phyloP scores from a whole-genome alignment of 2,113 vertebrate species.

The Eonycteris spelaea region DNA sequence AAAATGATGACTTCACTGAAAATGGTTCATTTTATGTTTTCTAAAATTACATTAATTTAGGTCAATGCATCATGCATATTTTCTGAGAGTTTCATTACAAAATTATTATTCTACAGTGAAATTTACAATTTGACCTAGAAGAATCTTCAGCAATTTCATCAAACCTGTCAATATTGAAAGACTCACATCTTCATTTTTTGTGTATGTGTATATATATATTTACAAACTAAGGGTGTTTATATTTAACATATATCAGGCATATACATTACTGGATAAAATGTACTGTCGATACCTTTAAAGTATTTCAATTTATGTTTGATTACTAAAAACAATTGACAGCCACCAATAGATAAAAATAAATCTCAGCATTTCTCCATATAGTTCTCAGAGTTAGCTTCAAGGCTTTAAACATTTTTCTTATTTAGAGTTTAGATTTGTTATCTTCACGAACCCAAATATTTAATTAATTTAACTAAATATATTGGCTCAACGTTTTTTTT shows the following conservation, averaged over 20 bases:
- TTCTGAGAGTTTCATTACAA: neutral
- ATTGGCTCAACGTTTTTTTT: neutral
- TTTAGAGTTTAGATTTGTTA: neutral
- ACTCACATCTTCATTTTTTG: neutral
- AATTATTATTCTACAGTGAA: neutral
- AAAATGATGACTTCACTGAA: neutral
- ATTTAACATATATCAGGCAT: neutral
- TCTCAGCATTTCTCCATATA: neutral
- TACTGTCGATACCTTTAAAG: neutral
- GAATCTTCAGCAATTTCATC: neutral
- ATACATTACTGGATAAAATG: neutral
- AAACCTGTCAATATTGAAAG: neutral
- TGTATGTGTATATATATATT: neutral
- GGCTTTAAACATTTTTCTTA: neutral
- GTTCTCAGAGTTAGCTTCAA: neutral
- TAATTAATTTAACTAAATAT: neutral
- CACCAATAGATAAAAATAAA: neutral
- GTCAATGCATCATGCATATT: neutral
- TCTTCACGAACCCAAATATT: neutral
- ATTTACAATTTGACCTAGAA: neutral
- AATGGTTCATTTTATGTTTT: neutral
- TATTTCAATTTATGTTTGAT: neutral
- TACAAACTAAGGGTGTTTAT: neutral
- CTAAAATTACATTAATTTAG: conserved; percentile 26
- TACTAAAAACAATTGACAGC: neutral